phyloP scores from a whole-genome alignment of 2,888 invertebrate species.

The Caenorhabditis parvicauda region DNA sequence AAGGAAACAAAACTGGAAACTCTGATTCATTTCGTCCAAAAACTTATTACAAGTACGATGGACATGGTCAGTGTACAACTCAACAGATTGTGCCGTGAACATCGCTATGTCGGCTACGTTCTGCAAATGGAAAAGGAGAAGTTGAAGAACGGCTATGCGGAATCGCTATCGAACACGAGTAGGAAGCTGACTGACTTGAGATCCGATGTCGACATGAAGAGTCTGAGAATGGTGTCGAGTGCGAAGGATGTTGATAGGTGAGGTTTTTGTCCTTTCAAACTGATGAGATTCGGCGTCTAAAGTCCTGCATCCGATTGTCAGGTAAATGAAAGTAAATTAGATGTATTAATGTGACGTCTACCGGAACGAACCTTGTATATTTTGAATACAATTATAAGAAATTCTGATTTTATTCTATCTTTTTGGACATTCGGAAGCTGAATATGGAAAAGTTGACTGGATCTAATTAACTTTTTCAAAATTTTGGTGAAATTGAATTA shows the following conservation, averaged over 20 bases:
- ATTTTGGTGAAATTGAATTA: background rate
- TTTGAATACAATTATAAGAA: too few relatives aligned
- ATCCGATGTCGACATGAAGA: slow-evolving; percentile 44
- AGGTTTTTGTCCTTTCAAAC: slow-evolving; percentile 1
- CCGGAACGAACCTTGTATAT: too few relatives aligned
- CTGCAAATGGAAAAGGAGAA: slow-evolving; percentile 83
- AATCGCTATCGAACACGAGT: slow-evolving; percentile 37
- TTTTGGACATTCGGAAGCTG: too few relatives aligned
- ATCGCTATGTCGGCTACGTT: slow-evolving; percentile 86
- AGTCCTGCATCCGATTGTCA: too few relatives aligned
- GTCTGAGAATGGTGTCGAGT: slow-evolving; percentile 50
- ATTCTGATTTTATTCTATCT: too few relatives aligned
- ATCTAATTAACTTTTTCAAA: slow-evolving; percentile 2
- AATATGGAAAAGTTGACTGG: slow-evolving; percentile 10
- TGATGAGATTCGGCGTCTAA: background rate
- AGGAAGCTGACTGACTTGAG: slow-evolving; percentile 45
- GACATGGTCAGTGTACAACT: slow-evolving; percentile 33
- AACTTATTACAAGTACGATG: slow-evolving; percentile 25
- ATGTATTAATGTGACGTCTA: background rate
- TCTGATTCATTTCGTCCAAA: slow-evolving; percentile 27
- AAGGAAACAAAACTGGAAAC: slow-evolving; percentile 28
- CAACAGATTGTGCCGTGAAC: slow-evolving; percentile 75
- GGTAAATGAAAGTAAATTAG: too few relatives aligned
- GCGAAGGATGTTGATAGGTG: slow-evolving; percentile 54
- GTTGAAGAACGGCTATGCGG: slow-evolving; percentile 70